Base-by-base conservation (phyloP, 2,888 invertebrate species). In the Penaeus monodon region DNA sequence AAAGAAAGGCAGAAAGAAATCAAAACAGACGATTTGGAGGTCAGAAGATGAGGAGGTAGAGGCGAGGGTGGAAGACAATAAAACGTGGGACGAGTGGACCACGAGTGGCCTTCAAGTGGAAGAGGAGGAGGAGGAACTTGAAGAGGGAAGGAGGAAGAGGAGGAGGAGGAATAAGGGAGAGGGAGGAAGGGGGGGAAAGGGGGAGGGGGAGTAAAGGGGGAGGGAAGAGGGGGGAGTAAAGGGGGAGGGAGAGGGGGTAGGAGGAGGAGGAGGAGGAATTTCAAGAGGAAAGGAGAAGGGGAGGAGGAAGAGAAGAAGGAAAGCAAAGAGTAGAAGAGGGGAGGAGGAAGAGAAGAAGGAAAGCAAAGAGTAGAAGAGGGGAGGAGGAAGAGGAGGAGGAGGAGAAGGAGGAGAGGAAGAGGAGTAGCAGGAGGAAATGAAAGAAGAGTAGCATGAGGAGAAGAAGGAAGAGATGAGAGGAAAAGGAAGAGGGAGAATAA, bases 21-120 rank as follows among this genome's bases (percentile, higher is more conserved):
- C 12, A 29, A 29, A 22, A 29, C 27, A 12, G 70, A 68, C 70
- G 70, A 10, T n/a, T 12, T 17, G 70, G 70, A 68, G 20, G 24
- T 27, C 12, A 68, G 70, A 29, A 20, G 8, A 29, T 17, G 70
- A 68, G 70, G 70, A 68, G 70, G 24, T 17, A 29, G 70, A 68
- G 70, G 70, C n/a, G 70, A 29, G 29, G 70, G 70, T 68, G 70
- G 29, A 68, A 29, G 70, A 68, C 27, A 29, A 68, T n/a, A 29
- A 68, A 29, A 29, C 70, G n/a, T 10, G 2, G 70, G 24, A 68
- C 27, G 24, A 29, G 29, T 27, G 70, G 70, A 68, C 12, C 27
- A 8, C n/a, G 70, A 68, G 70, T 10, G 12, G 70, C 1, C 24
- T 29, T n/a, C n/a, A 68, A 29, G 29, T 68, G 29, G 70, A 29